phyloP scores from a whole-genome alignment of 2,888 invertebrate species.

The Drosophila peninsularis region DNA sequence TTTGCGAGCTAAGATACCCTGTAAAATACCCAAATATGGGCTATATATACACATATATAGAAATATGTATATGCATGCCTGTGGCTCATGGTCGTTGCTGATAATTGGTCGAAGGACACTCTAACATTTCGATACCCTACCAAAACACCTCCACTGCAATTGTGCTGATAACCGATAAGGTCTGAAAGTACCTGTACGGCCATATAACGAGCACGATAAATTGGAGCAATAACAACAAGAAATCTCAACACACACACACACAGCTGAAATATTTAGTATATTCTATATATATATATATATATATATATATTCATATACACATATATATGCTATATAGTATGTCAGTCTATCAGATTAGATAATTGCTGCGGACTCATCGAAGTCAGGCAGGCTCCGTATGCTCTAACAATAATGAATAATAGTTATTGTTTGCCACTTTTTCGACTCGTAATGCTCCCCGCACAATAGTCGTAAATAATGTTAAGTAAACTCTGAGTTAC shows the following conservation, averaged over 20 bases:
- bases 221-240: slow-evolving; percentile 46
- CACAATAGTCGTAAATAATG: slow-evolving; percentile 4
- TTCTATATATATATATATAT: slow-evolving; percentile 7
- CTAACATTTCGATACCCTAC: slow-evolving; percentile 6
- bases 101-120: slow-evolving; percentile 61
- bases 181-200: slow-evolving; percentile 37
- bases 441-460: not conserved
- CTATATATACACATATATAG: not conserved
- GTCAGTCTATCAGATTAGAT: slow-evolving; percentile 57
- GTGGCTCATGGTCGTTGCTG: slow-evolving; percentile 25
- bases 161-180: slow-evolving; percentile 72
- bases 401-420: slow-evolving; percentile 3
- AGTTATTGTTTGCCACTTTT: not conserved
- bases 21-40: not conserved
- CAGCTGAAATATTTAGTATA: slow-evolving; percentile 22
- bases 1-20: not conserved
- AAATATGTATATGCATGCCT: not conserved
- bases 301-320: not conserved
- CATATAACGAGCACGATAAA: slow-evolving; percentile 56
- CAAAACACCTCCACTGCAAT: slow-evolving; percentile 20
- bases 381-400: slow-evolving; percentile 19
- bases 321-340: slow-evolving; percentile 18
- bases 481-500: slow-evolving; percentile 6
- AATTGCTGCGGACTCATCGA: slow-evolving; percentile 50
- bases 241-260: slow-evolving; percentile 22